Evolutionary conservation across 2,888 invertebrate genomes (phyloP).

Genomic region (Altica lythri): DNA sequence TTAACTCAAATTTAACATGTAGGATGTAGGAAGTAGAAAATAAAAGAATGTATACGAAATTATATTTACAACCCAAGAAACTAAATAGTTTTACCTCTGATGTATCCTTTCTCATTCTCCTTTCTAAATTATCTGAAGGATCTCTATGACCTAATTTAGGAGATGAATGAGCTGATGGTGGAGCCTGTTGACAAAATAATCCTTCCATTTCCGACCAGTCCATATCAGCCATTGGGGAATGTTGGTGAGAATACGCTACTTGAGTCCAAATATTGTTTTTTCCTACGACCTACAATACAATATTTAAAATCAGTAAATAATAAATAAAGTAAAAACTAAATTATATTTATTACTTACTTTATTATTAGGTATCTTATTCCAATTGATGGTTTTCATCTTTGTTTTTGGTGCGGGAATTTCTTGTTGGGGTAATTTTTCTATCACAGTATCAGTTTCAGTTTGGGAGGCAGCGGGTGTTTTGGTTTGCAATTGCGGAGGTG

Average conservation of each 20-base stretch:
- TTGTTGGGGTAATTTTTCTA: constrained; percentile 80
- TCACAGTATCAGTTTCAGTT: constrained; percentile 52
- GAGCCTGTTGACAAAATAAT: constrained; percentile 87
- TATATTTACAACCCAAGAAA: neutral
- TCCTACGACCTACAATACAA: constrained; percentile 71
- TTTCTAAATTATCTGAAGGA: constrained; percentile 57
- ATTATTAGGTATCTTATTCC: constrained; percentile 94
- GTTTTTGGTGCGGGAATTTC: constrained; percentile 92
- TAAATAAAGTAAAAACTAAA: neutral
- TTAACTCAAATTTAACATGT: too few species aligned
- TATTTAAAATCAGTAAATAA: neutral
- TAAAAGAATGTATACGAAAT: too few species aligned
- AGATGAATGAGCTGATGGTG: constrained; percentile 61
- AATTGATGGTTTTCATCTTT: constrained; percentile 97
- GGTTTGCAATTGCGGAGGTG: constrained; percentile 47
- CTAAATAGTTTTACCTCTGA: constrained; percentile 65
- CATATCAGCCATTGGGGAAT: constrained; percentile 80
- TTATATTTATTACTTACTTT: constrained; percentile 63
- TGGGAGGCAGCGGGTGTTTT: constrained; percentile 36
- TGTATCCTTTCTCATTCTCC: constrained; percentile 77
- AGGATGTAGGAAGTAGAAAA: too few species aligned
- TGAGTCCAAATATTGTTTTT: constrained; percentile 93
- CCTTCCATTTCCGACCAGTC: constrained; percentile 96
- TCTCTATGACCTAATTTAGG: constrained; percentile 60
- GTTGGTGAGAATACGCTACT: constrained; percentile 83